Evolutionary conservation across 1,140 invertebrate genomes (phyloP).

Genomic region (Laupala kohalensis): DNA sequence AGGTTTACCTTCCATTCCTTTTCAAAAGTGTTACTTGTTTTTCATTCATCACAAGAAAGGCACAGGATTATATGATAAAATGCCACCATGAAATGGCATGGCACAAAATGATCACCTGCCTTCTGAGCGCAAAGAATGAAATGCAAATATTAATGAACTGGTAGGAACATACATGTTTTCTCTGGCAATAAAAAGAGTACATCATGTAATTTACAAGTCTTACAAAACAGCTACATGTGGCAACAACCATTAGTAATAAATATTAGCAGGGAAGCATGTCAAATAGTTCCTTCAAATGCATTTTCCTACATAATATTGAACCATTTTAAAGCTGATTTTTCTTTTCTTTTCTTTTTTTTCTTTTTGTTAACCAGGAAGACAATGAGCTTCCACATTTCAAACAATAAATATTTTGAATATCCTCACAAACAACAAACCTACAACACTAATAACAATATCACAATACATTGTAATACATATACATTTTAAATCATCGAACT

Average conservation of each 20-base stretch:
- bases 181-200: not conserved
- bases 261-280: conserved; percentile 3
- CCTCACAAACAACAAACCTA: not conserved
- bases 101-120: not conserved
- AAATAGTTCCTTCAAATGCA: not conserved
- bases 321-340: not conserved
- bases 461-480: not conserved
- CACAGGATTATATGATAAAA: conserved; percentile 1
- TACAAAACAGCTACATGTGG: not conserved
- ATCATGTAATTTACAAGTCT: not conserved
- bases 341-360: not conserved
- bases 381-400: not conserved
- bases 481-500: not conserved
- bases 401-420: not conserved
- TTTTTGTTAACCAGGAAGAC: not conserved
- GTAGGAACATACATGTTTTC: not conserved
- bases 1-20: not conserved
- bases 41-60: not conserved
- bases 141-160: not conserved
- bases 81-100: conserved; percentile 1
- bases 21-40: not conserved
- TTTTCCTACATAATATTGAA: not conserved
- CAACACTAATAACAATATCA: not conserved
- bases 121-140: not conserved
- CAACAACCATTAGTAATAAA: not conserved